Base-by-base conservation (phyloP, 2,888 invertebrate genomes). In the Branchellion lobata region DNA sequence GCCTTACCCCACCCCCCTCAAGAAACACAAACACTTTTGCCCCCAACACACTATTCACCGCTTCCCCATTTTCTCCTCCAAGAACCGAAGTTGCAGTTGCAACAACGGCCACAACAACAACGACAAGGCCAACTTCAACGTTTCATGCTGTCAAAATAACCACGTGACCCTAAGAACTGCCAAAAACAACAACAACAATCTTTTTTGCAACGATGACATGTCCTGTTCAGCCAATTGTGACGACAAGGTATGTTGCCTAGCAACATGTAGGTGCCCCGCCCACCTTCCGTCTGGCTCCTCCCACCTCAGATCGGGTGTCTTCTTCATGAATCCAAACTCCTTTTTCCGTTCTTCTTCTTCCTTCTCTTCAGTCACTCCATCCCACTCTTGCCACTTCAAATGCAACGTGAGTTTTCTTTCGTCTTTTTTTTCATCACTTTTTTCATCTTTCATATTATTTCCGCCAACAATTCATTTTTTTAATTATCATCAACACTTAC, bases 21-120 rank as follows among this genome's bases (percentile, higher is more conserved):
- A 53, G 29, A 27, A 51, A 5, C 3, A 5, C 2, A 77, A 57
- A 57, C 61, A 61, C 18, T 34, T 2, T 24, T 77, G 77, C 29
- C 77, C 34, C 24, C 77, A 65, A 24, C 77, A 77, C 34, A 31
- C 77, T 2, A 29, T 34, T 29, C 34, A 34, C 24, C 77, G 34
- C 14, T 27, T 77, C 18, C 34, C 74, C 0, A 8, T 57, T n/a
- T 57, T 57, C n/a, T 57, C 61, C 24, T 57, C 61, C 24, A 57
- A 57, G 24, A 18, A 57, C 21, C 24, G n/a, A n/a, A 57, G 21
- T 57, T 57, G 61, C 61, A 57, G n/a, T 57, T 24, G 61, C 61
- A 24, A 24, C 61, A 57, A 24, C 5, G 18, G 18, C 61, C 5
- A 18, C 21, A 5, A 57, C 24, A 24, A n/a, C 24, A 57, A n/a